Conservation (phyloP, 2,888 invertebrate genomes). For the Anoncus sp. region DNA sequence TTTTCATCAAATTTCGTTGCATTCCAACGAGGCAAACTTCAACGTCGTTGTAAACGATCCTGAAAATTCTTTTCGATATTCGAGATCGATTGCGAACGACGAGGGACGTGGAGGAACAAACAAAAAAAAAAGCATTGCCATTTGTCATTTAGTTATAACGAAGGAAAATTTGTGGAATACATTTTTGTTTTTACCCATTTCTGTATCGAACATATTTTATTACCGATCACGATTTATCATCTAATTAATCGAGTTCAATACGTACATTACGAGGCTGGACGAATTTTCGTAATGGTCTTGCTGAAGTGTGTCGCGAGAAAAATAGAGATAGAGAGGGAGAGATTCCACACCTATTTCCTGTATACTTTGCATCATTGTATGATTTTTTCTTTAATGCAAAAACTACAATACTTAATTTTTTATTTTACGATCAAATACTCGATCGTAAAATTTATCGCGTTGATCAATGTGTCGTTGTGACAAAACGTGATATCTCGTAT, state of each 20-base stretch:
- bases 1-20: too few relatives aligned
- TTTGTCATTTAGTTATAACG: too few relatives aligned
- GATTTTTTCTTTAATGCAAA: conserved; percentile 1
- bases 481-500: too few relatives aligned
- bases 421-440: not conserved
- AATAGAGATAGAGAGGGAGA: too few relatives aligned
- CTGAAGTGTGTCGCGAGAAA: conserved; percentile 71
- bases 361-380: conserved; percentile 28
- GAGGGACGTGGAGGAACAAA: not conserved
- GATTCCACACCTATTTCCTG: conserved; percentile 57
- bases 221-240: conserved; percentile 58
- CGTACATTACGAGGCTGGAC: conserved; percentile 80
- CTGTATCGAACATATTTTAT: conserved; percentile 41
- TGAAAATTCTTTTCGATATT: conserved; percentile 4
- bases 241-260: conserved; percentile 76
- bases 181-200: conserved; percentile 34
- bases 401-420: not conserved
- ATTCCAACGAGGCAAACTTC: too few relatives aligned
- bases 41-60: not conserved
- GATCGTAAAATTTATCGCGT: not conserved
- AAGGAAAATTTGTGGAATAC: not conserved
- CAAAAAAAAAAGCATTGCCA: not conserved
- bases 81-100: conserved; percentile 12
- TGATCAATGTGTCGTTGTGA: too few relatives aligned
- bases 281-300: conserved; percentile 73